Base-by-base conservation (phyloP, 2,888 invertebrate genomes). In the Myopa testacea region DNA sequence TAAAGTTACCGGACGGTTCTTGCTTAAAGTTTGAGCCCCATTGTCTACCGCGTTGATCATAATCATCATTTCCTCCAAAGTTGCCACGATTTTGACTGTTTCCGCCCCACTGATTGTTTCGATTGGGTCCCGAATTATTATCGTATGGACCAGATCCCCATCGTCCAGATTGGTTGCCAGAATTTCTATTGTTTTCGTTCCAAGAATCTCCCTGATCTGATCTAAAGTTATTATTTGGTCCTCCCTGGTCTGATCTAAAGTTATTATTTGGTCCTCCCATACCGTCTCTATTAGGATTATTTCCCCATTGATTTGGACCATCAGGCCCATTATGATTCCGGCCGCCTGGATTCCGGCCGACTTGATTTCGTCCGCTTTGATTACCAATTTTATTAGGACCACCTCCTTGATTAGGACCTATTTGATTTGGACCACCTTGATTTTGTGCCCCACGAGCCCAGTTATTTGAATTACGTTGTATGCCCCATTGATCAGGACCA, bases 71-170 rank as follows among this genome's bases (percentile, higher is more conserved):
- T 2, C 78, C 81, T 19, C 75, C 75, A 71, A 62, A 78, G 45
- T 78, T 77, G 16, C 76, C 60, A 19, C 80, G 76, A 26, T 72
- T 79, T 50, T 55, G 10, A 62, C 26, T 78, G 71, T 75, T 80
- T 63, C 45, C 63, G 38, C 71, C 19, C 76, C 67, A 62, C 68
- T 76, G 4, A 62, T n/a, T 4, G 70, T 75, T 58, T 55, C 63
- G 77, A 14, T 58, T 73, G 38, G 45, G 34, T 55, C 78, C 76
- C 75, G 75, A 73, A 65, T 80, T 80, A 45, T 79, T 77, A 40
- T 80, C 78, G n/a, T 78, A 77, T 5, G 70, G 67, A 10, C 73
- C 78, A 65, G 65, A 76, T 8, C 78, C 71, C 67, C 70, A 77
- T n/a, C 74, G 65, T 26, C 62, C 68, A n/a, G n/a, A n/a, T 14